These are phyloP conservation scores for Pelecanus crispus DNA, from an alignment of 2,113 vertebrate species.

Conservation along the genomic window DNA sequence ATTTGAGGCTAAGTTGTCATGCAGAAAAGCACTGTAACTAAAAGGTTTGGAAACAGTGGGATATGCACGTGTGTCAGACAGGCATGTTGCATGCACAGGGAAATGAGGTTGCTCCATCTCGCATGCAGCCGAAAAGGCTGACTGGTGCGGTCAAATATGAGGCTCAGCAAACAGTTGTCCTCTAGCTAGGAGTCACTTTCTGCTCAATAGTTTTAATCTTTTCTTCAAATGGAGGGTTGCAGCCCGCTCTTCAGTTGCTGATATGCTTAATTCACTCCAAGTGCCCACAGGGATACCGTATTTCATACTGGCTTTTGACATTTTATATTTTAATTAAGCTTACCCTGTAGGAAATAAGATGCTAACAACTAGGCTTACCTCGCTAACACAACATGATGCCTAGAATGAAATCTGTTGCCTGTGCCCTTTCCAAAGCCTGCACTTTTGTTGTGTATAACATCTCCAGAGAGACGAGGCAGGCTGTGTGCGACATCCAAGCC, in stretches of 20 bases:
- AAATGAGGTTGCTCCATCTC: accelerated
- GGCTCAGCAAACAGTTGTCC: not conserved
- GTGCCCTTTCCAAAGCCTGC: not conserved
- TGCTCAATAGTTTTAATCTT: not conserved
- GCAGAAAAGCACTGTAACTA: not conserved
- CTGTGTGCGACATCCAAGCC: not conserved
- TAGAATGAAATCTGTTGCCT: not conserved
- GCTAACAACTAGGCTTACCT: not conserved
- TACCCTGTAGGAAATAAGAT: not conserved
- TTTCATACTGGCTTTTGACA: constrained; percentile 8
- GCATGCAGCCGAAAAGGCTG: not conserved
- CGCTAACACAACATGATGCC: not conserved
- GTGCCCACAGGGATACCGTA: not conserved
- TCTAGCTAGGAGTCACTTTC: not conserved
- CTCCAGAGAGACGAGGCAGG: not conserved
- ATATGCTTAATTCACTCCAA: not conserved
- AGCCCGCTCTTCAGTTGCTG: not conserved
- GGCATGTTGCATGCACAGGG: not conserved
- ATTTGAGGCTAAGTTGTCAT: not conserved
- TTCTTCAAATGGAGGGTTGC: not conserved
- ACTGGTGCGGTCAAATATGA: accelerated
- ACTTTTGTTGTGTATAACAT: not conserved
- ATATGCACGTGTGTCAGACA: accelerated
- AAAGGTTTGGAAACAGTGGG: not conserved
- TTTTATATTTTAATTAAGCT: constrained; percentile 44